Conservation (phyloP, 1,140 invertebrate genomes). For the Augochlora pura region DNA sequence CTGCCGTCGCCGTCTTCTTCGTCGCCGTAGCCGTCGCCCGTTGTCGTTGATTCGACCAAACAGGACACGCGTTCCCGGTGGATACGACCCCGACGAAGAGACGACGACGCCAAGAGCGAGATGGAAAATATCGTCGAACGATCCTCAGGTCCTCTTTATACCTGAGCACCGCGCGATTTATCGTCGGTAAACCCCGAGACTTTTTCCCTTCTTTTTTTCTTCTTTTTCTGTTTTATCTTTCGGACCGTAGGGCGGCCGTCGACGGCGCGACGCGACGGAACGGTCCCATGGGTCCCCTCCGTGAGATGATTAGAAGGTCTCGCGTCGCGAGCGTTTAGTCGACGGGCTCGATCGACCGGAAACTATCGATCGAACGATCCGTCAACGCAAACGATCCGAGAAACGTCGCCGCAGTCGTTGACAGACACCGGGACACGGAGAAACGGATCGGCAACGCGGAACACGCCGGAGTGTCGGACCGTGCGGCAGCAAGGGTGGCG, state of each 20-base stretch:
- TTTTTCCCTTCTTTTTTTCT: slow-evolving; percentile 25
- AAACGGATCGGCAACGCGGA: too few species aligned
- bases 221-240: not conserved
- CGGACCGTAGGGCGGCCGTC: slow-evolving; percentile 18
- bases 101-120: not conserved
- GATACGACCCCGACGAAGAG: slow-evolving; percentile 26
- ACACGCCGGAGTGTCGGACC: too few species aligned
- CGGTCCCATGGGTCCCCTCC: slow-evolving; percentile 14
- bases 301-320: slow-evolving; percentile 51
- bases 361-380: not conserved
- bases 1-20: not conserved
- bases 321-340: slow-evolving; percentile 19
- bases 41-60: slow-evolving; percentile 22
- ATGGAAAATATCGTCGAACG: slow-evolving; percentile 46
- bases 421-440: too few species aligned
- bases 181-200: slow-evolving; percentile 50
- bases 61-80: slow-evolving; percentile 31
- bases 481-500: too few species aligned
- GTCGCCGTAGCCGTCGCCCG: too few species aligned
- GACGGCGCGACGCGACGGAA: slow-evolving; percentile 25
- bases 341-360: slow-evolving; percentile 6
- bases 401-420: too few species aligned
- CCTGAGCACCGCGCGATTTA: slow-evolving; percentile 62
- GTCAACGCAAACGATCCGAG: not conserved
- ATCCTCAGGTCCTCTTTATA: slow-evolving; percentile 52